These are phyloP conservation scores for Enteromius unitaeniatus DNA, from an alignment of 2,797 vertebrate species.

Conservation along the genomic window DNA sequence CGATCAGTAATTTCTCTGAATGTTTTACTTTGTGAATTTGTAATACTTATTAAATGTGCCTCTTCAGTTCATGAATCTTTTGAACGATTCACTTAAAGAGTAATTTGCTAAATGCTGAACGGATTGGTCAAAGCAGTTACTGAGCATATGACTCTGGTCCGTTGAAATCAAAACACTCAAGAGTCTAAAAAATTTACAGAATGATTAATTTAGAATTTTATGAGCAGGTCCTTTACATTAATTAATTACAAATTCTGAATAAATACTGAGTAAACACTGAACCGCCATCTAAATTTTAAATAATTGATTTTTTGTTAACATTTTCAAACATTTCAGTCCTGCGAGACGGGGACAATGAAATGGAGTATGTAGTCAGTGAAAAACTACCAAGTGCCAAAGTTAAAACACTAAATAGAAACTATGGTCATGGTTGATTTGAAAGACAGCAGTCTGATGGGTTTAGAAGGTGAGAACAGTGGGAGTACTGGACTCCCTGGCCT, in stretches of 20 bases:
- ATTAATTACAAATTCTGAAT: background rate
- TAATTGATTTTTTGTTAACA: background rate
- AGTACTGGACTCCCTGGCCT: constrained; percentile 39
- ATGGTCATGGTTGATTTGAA: background rate
- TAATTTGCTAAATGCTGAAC: background rate
- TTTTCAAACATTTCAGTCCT: background rate
- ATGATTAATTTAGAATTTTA: background rate
- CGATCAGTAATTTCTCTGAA: background rate
- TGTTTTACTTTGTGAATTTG: background rate
- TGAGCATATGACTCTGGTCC: background rate
- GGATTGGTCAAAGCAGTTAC: background rate
- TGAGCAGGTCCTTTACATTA: background rate
- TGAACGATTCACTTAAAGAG: background rate
- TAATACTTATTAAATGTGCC: background rate
- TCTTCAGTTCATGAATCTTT: background rate
- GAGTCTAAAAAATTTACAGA: background rate
- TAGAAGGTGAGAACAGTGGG: constrained; percentile 20
- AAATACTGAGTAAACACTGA: background rate
- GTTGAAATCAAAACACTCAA: background rate
- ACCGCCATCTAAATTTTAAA: background rate
- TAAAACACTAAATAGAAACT: background rate
- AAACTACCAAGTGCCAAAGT: background rate
- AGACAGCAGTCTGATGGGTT: constrained; percentile 6
- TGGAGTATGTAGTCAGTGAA: background rate
- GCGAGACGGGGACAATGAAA: background rate